Conservation (phyloP, 1,140 invertebrate genomes). For the Pristionchus pacificus region DNA sequence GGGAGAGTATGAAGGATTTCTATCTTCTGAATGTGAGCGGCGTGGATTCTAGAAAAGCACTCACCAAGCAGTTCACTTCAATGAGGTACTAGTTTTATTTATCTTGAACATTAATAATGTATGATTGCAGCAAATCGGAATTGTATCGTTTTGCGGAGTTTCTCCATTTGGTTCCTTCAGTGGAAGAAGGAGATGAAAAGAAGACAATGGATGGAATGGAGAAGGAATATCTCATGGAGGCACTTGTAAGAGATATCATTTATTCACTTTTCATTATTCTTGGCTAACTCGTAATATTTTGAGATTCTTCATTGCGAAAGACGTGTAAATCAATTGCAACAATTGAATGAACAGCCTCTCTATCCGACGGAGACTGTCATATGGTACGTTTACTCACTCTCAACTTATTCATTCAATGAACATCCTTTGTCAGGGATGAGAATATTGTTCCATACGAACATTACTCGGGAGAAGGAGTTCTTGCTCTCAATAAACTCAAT, state of each 20-base stretch:
- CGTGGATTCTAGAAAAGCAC: constrained; percentile 78
- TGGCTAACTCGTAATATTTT: constrained; percentile 3
- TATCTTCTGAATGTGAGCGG: constrained; percentile 86
- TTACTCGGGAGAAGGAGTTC: constrained; percentile 77
- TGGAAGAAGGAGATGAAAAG: constrained; percentile 63
- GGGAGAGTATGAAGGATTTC: constrained; percentile 68
- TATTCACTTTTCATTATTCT: not conserved
- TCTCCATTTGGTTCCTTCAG: constrained; percentile 76
- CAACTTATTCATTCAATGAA: not conserved
- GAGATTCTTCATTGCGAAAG: constrained; percentile 74
- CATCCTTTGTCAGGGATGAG: constrained; percentile 16
- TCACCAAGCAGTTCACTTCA: constrained; percentile 79
- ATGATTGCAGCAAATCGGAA: constrained; percentile 69
- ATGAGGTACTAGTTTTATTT: constrained; percentile 72
- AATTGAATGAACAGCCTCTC: constrained; percentile 92
- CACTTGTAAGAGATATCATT: constrained; percentile 67
- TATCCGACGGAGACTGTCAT: constrained; percentile 97
- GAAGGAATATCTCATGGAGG: constrained; percentile 75
- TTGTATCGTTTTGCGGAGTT: constrained; percentile 76
- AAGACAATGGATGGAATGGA: constrained; percentile 66
- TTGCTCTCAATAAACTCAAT: constrained; percentile 94
- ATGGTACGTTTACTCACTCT: constrained; percentile 90
- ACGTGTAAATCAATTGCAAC: constrained; percentile 83
- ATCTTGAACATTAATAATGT: no score
- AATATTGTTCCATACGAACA: constrained; percentile 96